Conservation (phyloP, 2,113 vertebrate species). For the Tetrao urogallus region DNA sequence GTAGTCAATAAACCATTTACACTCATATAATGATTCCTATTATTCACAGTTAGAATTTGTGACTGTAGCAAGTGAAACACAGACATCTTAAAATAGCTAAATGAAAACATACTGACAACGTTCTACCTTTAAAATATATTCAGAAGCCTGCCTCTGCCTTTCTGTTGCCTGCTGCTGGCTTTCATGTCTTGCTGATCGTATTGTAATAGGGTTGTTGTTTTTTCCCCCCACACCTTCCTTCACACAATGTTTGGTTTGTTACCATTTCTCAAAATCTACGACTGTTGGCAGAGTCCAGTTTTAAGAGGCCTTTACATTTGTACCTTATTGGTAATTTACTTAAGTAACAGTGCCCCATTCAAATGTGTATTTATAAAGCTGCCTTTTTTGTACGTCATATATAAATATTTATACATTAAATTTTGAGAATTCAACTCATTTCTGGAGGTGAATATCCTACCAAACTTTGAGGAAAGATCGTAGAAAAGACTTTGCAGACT, state of each 20-base stretch:
- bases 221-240: slow-evolving; percentile 44
- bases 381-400: slow-evolving; percentile 37
- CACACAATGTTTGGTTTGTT: slow-evolving; percentile 69
- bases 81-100: slow-evolving; percentile 77
- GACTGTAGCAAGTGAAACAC: slow-evolving; percentile 73
- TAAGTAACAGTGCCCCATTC: slow-evolving; percentile 55
- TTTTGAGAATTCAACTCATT: slow-evolving; percentile 50
- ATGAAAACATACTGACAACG: slow-evolving; percentile 75
- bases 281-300: slow-evolving; percentile 54
- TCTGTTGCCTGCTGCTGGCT: slow-evolving; percentile 64
- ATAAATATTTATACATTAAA: slow-evolving; percentile 63
- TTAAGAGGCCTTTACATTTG: slow-evolving; percentile 46
- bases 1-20: slow-evolving; percentile 76
- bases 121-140: slow-evolving; percentile 78
- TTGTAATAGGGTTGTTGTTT: slow-evolving; percentile 58
- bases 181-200: slow-evolving; percentile 70
- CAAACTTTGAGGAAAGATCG: slow-evolving; percentile 4
- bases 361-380: slow-evolving; percentile 39
- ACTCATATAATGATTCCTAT: slow-evolving; percentile 79
- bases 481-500: slow-evolving; percentile 33
- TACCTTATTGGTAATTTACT: slow-evolving; percentile 46
- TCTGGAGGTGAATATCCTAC: slow-evolving; percentile 24
- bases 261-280: slow-evolving; percentile 49
- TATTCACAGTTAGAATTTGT: slow-evolving; percentile 76
- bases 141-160: slow-evolving; percentile 63